Conservation (phyloP, 2,888 invertebrate species). For the Tryphoninae sp. region DNA sequence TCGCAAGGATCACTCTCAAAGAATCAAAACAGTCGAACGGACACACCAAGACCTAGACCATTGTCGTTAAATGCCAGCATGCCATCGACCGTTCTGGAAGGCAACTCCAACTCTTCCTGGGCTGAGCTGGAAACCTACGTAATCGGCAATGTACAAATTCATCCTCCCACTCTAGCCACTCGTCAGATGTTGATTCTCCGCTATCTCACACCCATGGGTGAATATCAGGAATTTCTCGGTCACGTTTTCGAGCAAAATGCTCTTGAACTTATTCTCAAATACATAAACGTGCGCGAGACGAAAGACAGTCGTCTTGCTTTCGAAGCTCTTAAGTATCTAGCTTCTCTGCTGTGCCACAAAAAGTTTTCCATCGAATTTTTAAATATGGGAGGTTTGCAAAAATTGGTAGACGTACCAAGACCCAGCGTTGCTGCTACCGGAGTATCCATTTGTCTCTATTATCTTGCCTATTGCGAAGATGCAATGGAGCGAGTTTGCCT, state of each 20-base stretch:
- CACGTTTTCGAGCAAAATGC: slow-evolving; percentile 97
- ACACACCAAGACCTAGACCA: slow-evolving; percentile 61
- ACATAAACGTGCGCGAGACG: slow-evolving; percentile 93
- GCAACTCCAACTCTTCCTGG: slow-evolving; percentile 91
- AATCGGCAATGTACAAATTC: slow-evolving; percentile 94
- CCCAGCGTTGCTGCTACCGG: slow-evolving; percentile 98
- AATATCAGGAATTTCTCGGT: slow-evolving; percentile 97
- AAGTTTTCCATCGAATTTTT: slow-evolving; percentile 99
- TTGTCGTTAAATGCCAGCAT: slow-evolving; percentile 58
- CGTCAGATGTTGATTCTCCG: slow-evolving; percentile 96
- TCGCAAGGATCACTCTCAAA: slow-evolving; percentile 68
- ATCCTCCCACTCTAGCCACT: slow-evolving; percentile 93
- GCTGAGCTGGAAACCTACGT: slow-evolving; percentile 94
- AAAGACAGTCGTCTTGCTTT: slow-evolving; percentile 96
- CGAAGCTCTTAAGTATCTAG: slow-evolving; percentile 97
- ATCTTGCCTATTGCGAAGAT: slow-evolving; percentile 97
- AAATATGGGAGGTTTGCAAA: slow-evolving; percentile 92
- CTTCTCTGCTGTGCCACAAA: slow-evolving; percentile 97
- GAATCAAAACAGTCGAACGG: slow-evolving; percentile 61
- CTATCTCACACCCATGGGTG: slow-evolving; percentile 98
- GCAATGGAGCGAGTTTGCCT: slow-evolving; percentile 98
- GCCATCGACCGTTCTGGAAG: slow-evolving; percentile 70
- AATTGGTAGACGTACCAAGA: slow-evolving; percentile 93
- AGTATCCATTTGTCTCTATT: slow-evolving; percentile 97
- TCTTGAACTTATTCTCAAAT: slow-evolving; percentile 93